Conservation (phyloP, 1,140 invertebrate genomes). For the Oncopodura yosiiana region DNA sequence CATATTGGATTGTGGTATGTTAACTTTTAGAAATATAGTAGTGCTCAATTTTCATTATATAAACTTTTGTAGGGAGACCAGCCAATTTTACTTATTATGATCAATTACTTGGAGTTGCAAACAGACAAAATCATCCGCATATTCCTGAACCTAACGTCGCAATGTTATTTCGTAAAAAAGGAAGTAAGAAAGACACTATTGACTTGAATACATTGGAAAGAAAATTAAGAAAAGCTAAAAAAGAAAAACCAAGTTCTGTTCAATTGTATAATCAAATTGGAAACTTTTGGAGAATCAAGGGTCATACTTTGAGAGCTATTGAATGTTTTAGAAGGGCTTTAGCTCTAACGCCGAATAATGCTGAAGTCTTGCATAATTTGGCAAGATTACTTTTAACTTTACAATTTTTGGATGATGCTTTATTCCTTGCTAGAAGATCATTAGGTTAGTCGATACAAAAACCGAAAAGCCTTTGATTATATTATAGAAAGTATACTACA, state of each 20-base stretch:
- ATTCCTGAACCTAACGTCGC: slow-evolving; percentile 60
- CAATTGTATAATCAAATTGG: slow-evolving; percentile 80
- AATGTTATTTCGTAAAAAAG: slow-evolving; percentile 65
- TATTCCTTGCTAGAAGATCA: slow-evolving; percentile 66
- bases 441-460: slow-evolving; percentile 37
- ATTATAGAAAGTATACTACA: neutral
- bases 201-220: slow-evolving; percentile 67
- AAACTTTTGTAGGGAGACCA: too few relatives aligned
- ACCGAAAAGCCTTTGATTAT: neutral
- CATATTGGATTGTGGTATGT: slow-evolving; percentile 71
- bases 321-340: slow-evolving; percentile 77
- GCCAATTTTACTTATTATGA: slow-evolving; percentile 79
- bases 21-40: slow-evolving; percentile 52
- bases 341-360: slow-evolving; percentile 72
- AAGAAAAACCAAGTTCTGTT: slow-evolving; percentile 76
- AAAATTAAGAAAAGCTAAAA: slow-evolving; percentile 66
- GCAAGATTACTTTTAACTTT: slow-evolving; percentile 74
- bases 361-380: slow-evolving; percentile 71
- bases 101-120: slow-evolving; percentile 67
- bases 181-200: slow-evolving; percentile 54
- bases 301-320: slow-evolving; percentile 69
- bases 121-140: slow-evolving; percentile 56
- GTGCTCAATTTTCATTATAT: neutral
- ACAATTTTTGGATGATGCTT: slow-evolving; percentile 78
- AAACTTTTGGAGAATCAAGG: slow-evolving; percentile 68